Conservation (phyloP, 2,888 invertebrate genomes). For the Dryobota labecula region DNA sequence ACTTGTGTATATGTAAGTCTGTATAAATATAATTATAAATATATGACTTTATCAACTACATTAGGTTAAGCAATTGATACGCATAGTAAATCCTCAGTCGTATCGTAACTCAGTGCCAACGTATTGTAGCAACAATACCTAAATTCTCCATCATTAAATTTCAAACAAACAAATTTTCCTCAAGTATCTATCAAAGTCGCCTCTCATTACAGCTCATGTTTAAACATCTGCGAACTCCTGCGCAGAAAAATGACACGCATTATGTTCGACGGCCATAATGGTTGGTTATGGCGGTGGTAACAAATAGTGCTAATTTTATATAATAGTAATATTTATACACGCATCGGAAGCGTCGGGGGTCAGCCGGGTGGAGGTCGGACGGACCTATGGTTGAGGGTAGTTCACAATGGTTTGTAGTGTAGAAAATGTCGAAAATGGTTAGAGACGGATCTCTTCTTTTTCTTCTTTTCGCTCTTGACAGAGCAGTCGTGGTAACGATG, state of each 20-base stretch:
- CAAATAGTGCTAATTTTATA: slow-evolving; percentile 79
- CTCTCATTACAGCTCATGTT: slow-evolving; percentile 44
- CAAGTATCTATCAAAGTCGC: slow-evolving; percentile 38
- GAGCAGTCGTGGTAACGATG: too few relatives aligned
- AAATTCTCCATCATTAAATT: neutral
- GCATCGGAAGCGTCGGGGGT: slow-evolving; percentile 74
- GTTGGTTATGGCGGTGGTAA: slow-evolving; percentile 62
- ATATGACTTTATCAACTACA: too few relatives aligned
- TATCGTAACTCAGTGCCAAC: too few relatives aligned
- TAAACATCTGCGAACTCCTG: slow-evolving; percentile 24
- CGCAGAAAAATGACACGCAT: slow-evolving; percentile 65
- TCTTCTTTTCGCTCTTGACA: too few relatives aligned
- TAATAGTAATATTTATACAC: slow-evolving; percentile 76
- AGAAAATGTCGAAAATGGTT: too few relatives aligned
- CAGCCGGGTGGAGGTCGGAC: slow-evolving; percentile 64
- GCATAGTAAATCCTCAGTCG: too few relatives aligned
- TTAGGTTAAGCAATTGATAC: too few relatives aligned
- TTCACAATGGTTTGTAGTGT: slow-evolving; percentile 29
- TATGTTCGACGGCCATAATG: slow-evolving; percentile 59
- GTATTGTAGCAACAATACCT: neutral
- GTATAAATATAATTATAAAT: too few relatives aligned
- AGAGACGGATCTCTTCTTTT: too few relatives aligned
- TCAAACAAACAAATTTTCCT: slow-evolving; percentile 15
- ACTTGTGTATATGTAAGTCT: too few relatives aligned
- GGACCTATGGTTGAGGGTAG: slow-evolving; percentile 41